Evolutionary conservation across 2,888 invertebrate species (phyloP), one percentile per base, ranked within the genome.

Genomic region (Crossocerus cetratus): DNA sequence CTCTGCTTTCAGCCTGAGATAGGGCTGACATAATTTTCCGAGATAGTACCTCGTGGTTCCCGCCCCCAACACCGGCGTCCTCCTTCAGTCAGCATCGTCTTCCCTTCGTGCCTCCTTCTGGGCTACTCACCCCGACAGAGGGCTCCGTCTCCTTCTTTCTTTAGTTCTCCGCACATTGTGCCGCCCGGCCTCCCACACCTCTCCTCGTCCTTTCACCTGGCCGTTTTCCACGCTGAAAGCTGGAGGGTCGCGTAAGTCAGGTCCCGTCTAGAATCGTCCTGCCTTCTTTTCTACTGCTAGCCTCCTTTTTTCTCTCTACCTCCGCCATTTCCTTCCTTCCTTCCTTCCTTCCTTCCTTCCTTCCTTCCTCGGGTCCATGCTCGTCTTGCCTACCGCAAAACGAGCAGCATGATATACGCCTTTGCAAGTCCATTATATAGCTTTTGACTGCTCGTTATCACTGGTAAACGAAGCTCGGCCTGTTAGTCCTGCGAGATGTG

Each of bases 1-100:
- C n/a, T 83, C 82, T 82, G 78, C 81, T 86, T 86, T 81, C 82
- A 86, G 76, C 72, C 82, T 83, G 76, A 87, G 84, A 86, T 87
- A 87, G 86, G 83, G 68, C 85, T 83, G 86, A 88, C 86, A 88
- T 88, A 87, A 88, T 88, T 87, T 88, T 87, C 83, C 86, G 74
- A 86, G 87, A 88, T 87, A 87, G 85, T 83, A 67, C 81, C 74
- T 72, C 79, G 65, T 49, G 71, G 65, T 56, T 76, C 72, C 67
- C 65, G 68, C 54, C 74, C 58, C 54, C 11, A 11, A 11, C 32
- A 32, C 32, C 32, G 32, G 32, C 32, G 32, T 5, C 32, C 58
- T 59, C 49, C 62, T 71, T 32, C 69, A 64, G 61, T 65, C 49
- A 59, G 57, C 61, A 53, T 70, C 60, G 59, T 54, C 63, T 69